Evolutionary conservation across 2,113 vertebrate genomes (phyloP), one percentile per base, ranked within the genome.

Genomic region (Lichenostomus cassidix): DNA sequence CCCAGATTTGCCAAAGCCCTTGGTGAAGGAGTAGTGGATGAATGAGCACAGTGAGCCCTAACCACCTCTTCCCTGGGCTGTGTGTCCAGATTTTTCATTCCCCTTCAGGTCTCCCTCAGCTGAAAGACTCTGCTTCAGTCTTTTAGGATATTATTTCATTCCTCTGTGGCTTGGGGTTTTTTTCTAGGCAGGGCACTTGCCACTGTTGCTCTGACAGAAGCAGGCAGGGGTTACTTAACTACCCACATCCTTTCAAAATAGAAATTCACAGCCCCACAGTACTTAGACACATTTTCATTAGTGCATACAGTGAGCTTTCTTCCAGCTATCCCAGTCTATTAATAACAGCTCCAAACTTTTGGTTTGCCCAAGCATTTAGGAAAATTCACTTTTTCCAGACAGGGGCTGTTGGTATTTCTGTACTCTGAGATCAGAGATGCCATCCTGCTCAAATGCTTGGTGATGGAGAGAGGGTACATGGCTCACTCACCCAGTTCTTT

Each of bases 201-300:
- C 3, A 0, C 83, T 81, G 55, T 52, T 87, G 37, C 83, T 74
- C 70, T 56, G 70, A 27, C 53, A 91, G 49, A 63, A 88, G 39
- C 55, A 69, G 62, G 77, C 78, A 76, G 49, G 50, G 78, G 44
- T 82, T 92, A 69, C 37, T 91, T 56, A 79, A 53, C 81, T 79
- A 46, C 83, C 90, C 79, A 78, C 79, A 68, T 49, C 50, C 55
- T 70, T 75, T 92, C 64, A 86, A 93, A 95, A 86, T 68, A 96
- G 92, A 67, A 68, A 60, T 75, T 60, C 25, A 27, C 4, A 31
- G 35, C 75, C 88, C 50, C 15, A 5, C 42, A 93, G 56, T 64
- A 75, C 73, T 92, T 68, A 63, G 44, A 31, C 39, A 35, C 44
- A 4, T 83, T 96, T 95, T 94, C 18, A 16, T 78, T 92, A 81